A percentile compares a stretch with the other conserved stretches of the same genome.
phyloP scores from a whole-genome alignment of 2,113 vertebrate genomes.

The Ameiurus melas region DNA sequence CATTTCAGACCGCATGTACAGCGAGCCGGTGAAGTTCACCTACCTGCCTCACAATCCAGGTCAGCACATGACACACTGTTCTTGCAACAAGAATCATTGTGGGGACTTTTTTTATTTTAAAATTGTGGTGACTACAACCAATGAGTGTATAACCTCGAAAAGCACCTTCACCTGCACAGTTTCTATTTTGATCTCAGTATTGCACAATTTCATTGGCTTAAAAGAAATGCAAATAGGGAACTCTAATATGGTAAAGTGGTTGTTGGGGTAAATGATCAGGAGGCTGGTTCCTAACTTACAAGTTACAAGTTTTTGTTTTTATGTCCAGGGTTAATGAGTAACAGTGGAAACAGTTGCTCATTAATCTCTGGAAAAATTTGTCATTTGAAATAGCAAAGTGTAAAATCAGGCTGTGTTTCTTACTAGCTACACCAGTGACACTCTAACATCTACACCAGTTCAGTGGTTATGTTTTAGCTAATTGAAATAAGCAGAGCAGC shows the following conservation, averaged over 20 bases:
- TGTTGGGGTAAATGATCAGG: not conserved
- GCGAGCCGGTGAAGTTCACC: conserved; percentile 78
- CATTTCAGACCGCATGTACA: conserved; percentile 86
- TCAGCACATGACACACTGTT: conserved; percentile 52
- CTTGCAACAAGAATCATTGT: not conserved
- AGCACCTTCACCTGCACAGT: not conserved
- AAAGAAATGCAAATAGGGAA: not conserved
- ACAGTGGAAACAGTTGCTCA: not conserved
- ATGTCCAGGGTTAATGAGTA: not conserved
- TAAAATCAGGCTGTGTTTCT: not conserved
- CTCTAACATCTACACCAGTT: not conserved
- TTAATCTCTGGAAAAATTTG: not conserved
- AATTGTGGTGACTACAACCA: not conserved
- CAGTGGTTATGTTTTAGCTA: not conserved
- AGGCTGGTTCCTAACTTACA: not conserved
- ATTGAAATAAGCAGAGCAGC: not conserved
- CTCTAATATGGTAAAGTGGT: not conserved
- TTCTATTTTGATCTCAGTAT: not conserved
- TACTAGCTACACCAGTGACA: not conserved
- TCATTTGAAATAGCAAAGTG: not conserved
- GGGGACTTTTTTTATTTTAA: not conserved
- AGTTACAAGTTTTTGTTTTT: not conserved
- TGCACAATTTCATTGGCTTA: not conserved
- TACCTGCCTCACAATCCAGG: conserved; percentile 82
- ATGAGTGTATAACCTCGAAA: not conserved